Conservation (phyloP, 2,113 vertebrate genomes). For the Sphaerodactylus townsendi region DNA sequence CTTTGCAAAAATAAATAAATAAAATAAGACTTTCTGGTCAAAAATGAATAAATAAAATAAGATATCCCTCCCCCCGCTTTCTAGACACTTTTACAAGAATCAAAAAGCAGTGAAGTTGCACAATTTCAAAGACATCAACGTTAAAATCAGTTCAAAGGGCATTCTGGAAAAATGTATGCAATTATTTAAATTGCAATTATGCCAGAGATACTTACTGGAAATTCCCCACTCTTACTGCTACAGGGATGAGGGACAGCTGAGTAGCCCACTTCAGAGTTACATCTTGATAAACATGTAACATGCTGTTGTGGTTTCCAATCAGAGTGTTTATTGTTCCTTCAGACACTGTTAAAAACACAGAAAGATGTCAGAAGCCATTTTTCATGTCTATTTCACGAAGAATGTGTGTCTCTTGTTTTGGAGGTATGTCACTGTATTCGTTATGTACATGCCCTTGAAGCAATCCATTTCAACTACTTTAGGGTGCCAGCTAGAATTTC, state of each 20-base stretch:
- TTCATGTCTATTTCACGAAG: background rate
- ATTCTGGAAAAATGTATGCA: background rate
- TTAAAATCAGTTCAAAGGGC: background rate
- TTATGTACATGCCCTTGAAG: background rate
- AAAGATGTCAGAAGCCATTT: constrained; percentile 23
- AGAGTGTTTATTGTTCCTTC: constrained; percentile 89
- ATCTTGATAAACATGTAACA: constrained; percentile 93
- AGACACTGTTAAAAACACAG: constrained; percentile 76
- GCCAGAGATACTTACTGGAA: constrained; percentile 83
- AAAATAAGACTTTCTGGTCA: no score
- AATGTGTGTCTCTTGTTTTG: background rate
- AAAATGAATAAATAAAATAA: no score
- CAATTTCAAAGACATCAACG: background rate
- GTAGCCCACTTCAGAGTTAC: constrained; percentile 92
- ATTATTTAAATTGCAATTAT: constrained; percentile 17
- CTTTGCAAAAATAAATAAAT: background rate
- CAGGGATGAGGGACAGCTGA: constrained; percentile 87
- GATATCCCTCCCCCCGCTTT: no score
- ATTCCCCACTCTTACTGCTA: constrained; percentile 84
- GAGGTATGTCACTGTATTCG: background rate
- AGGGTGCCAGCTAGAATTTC: no score
- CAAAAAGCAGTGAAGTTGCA: no score
- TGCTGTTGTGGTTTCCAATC: constrained; percentile 88
- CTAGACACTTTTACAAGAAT: background rate
- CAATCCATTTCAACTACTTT: background rate